These are phyloP conservation scores for Trissoscelio sp. DNA, from an alignment of 2,888 invertebrate species.

Conservation along the genomic window DNA sequence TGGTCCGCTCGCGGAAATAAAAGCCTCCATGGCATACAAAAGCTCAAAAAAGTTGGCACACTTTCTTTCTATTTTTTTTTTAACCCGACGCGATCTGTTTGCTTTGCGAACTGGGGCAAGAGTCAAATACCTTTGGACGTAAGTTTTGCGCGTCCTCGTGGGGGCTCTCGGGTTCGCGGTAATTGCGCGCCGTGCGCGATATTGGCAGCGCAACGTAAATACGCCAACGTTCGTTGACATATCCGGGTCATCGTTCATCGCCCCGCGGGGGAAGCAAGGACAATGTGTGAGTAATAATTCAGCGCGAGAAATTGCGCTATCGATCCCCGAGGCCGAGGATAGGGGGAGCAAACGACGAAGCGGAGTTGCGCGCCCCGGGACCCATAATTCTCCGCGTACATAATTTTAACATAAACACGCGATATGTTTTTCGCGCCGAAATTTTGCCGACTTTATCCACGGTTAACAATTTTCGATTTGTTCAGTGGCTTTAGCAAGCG, in stretches of 20 bases:
- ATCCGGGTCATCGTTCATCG: conserved; percentile 58
- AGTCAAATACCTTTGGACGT: conserved; percentile 50
- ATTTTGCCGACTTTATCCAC: conserved; percentile 3
- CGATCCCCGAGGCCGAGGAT: conserved; percentile 22
- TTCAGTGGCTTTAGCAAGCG: not conserved
- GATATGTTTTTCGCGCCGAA: not conserved
- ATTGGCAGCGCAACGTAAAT: conserved; percentile 52
- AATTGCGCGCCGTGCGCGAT: conserved; percentile 58
- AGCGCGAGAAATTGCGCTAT: conserved; percentile 58
- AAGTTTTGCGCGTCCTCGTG: conserved; percentile 34
- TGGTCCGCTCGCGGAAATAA: conserved; percentile 8
- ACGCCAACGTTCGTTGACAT: conserved; percentile 48
- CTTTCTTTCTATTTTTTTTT: conserved; percentile 26
- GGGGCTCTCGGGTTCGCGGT: conserved; percentile 33
- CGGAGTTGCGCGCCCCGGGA: conserved; percentile 28
- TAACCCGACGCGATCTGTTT: conserved; percentile 26
- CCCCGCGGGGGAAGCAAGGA: conserved; percentile 36
- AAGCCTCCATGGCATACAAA: conserved; percentile 17
- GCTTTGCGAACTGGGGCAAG: conserved; percentile 50
- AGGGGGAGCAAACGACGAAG: conserved; percentile 6
- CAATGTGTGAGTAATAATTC: conserved; percentile 60
- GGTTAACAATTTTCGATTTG: conserved; percentile 7
- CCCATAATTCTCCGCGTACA: conserved; percentile 28
- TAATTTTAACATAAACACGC: conserved; percentile 34
- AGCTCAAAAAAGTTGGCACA: conserved; percentile 37